Evolutionary conservation across 2,113 vertebrate genomes (phyloP).

Genomic region (Cygnus atratus): DNA sequence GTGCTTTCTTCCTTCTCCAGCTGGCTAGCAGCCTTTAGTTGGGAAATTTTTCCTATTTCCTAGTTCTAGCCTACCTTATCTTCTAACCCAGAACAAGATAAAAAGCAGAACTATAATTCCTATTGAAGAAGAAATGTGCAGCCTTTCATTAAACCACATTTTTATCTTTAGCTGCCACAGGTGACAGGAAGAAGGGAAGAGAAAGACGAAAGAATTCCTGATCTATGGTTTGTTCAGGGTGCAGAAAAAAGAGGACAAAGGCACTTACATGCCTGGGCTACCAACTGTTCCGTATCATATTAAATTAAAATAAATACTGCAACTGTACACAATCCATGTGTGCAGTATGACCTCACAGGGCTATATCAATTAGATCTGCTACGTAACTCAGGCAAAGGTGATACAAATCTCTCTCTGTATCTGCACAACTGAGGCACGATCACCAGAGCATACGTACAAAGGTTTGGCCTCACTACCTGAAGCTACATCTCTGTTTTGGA

Average conservation of each 20-base stretch:
- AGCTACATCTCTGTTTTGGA: neutral
- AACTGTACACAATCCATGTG: neutral
- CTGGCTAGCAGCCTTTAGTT: neutral
- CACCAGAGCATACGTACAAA: neutral
- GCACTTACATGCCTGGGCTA: neutral
- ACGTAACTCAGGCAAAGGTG: neutral
- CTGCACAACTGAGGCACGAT: neutral
- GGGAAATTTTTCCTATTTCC: neutral
- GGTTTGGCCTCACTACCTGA: neutral
- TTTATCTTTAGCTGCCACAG: neutral
- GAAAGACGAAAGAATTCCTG: neutral
- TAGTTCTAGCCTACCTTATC: neutral
- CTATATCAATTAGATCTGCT: neutral
- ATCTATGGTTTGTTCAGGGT: neutral
- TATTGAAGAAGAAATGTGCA: fast-evolving
- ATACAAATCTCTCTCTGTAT: no score
- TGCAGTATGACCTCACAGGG: neutral
- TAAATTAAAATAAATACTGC: neutral
- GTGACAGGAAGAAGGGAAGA: neutral
- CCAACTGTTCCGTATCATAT: neutral
- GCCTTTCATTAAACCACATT: neutral
- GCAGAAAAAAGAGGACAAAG: neutral
- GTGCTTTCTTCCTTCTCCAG: neutral
- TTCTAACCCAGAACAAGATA: neutral
- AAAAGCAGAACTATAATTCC: neutral